Evolutionary conservation across 2,888 invertebrate genomes (phyloP), one percentile per base, ranked within the genome.

Genomic region (Eilema sororculum): DNA sequence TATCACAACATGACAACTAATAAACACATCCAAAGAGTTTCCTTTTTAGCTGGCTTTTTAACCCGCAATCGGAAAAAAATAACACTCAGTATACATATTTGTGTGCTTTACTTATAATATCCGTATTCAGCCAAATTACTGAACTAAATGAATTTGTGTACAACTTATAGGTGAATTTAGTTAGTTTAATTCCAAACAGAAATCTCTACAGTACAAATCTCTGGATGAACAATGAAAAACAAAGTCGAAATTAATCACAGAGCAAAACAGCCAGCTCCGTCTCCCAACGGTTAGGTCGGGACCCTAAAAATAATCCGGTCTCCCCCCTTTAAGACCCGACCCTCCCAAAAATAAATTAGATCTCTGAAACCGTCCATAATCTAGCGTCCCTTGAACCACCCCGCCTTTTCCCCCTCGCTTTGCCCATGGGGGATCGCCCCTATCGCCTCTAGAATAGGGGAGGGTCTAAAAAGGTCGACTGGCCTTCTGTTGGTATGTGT

Each of bases 281-380:
- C 69, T 65, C 71, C 61, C 77, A 72, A 64, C 69, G 60, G 82
- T 75, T 73, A 82, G 78, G 78, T 74, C 83, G 76, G 68, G 69
- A 80, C 84, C 77, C 83, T 78, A 78, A 83, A 83, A 78, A 77
- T 80, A 78, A 82, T 80, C 83, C 81, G 74, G 75, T 59, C 71
- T 76, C 80, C 74, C 74, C 82, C 78, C 82, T 82, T 81, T 76
- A 78, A 83, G 78, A 63, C 75, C 81, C 83, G 81, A 84, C 89
- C 88, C 88, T 84, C 87, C 88, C 87, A 79, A 87, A 89, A 88
- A 89, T 90, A 92, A 91, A 93, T 92, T 91, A 88, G 88, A 91
- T 90, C 89, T 87, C 85, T 85, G 85, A 86, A 87, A 87, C 87
- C 87, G 87, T 85, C 83, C 84, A 80, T 80, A 83, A 83, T 82